Evolutionary conservation across 1,140 invertebrate genomes (phyloP), one percentile per base, ranked within the genome.

Genomic region (Macrobrachium nipponense): DNA sequence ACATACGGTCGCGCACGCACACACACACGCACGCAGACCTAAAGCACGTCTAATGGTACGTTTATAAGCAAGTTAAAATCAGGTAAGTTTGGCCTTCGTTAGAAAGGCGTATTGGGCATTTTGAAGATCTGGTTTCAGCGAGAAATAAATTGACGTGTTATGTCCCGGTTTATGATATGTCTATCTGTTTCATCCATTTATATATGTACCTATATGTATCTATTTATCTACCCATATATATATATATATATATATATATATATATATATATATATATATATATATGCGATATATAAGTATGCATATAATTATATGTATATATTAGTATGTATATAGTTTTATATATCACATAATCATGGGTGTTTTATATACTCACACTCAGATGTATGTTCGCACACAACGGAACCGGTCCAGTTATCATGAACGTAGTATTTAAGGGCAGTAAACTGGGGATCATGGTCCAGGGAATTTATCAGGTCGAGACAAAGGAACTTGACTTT

Each of bases 261-360:
- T 68, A 68, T 68, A 68, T 68, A 68, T 68, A 68, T 68, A 68
- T 68, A 68, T 68, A 68, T 68, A 68, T 68, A 68, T 68, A 68
- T 68, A 68, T 68, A 68, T 68, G n/a, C n/a, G n/a, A 68, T 68
- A 68, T 68, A 68, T 68, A 68, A 23, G 20, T 20, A 68, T 68
- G 20, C 20, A 68, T 68, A 23, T 68, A 68, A 23, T 23, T 68
- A 68, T 68, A 68, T 23, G 20, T 68, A 23, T 68, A 68, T 68
- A 68, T 68, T 23, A 23, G 20, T 68, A 76, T 76, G 59, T 76
- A 76, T 76, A 76, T 58, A 76, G 11, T 59, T 51, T 11, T 76
- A 76, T 76, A 43, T 76, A 51, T 58, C 10, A n/a, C n/a, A 62
- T n/a, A 2, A 62, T n/a, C 61, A 62, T n/a, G n/a, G n/a, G n/a